Percentiles rank a stretch among this genome's conserved stretches.
Evolutionary conservation across 92 coral and sea anemone species (phyloP).

Genomic region (Actinostola sp.): DNA sequence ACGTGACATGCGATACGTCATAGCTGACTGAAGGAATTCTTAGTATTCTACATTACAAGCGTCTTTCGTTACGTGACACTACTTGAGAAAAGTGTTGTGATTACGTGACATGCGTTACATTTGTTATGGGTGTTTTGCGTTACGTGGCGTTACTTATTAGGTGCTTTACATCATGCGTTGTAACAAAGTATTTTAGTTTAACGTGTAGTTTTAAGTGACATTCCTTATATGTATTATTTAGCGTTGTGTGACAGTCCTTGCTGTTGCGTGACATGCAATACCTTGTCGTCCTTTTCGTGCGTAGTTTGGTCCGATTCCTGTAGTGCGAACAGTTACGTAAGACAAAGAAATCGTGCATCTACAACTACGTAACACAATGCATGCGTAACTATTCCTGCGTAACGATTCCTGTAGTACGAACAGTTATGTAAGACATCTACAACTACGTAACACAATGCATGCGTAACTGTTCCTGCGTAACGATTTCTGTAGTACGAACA

Average conservation of each 20-base stretch:
- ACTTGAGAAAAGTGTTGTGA: neutral
- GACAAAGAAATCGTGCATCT: conserved; percentile 11
- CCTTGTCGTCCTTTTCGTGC: conserved; percentile 45
- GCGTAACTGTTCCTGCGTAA: too few species aligned
- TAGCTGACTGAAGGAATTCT: too few species aligned
- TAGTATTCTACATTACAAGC: too few species aligned
- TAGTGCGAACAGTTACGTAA: conserved; percentile 20
- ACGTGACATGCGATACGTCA: neutral
- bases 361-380: neutral
- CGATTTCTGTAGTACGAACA: too few species aligned
- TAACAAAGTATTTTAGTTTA: neutral
- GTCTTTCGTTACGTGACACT: neutral
- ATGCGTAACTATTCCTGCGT: conserved; percentile 1
- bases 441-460: too few species aligned
- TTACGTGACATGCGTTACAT: neutral
- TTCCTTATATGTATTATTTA: neutral
- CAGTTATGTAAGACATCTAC: too few species aligned
- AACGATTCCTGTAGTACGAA: too few species aligned
- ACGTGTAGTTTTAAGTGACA: neutral
- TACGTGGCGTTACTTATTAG: neutral
- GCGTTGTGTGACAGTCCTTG: conserved; percentile 7
- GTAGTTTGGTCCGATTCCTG: conserved; percentile 30
- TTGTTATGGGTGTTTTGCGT: too few species aligned
- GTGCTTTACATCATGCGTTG: too few species aligned
- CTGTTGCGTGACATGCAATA: conserved; percentile 23